Evolutionary conservation across 2,113 vertebrate genomes (phyloP).

Genomic region (Silurus glanis): DNA sequence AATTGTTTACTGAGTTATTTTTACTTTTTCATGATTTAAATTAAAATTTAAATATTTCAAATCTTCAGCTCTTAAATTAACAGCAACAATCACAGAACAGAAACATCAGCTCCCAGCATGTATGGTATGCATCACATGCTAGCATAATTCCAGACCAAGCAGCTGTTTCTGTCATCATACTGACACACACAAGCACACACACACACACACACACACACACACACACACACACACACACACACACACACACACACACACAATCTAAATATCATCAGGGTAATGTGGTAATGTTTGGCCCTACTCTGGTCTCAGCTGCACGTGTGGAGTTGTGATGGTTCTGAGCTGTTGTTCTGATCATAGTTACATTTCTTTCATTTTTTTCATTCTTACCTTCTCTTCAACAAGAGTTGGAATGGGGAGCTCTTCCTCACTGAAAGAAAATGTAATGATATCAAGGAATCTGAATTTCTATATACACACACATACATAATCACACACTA

Average conservation of each 20-base stretch:
- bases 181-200: conserved; percentile 5
- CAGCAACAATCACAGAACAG: conserved; percentile 10
- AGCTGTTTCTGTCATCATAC: conserved; percentile 37
- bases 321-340: background rate
- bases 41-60: background rate
- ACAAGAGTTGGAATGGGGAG: conserved; percentile 78
- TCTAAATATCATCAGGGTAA: conserved; percentile 11
- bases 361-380: background rate
- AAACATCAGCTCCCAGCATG: conserved; percentile 26
- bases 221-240: background rate
- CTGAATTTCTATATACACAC: background rate
- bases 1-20: background rate
- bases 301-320: background rate
- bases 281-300: background rate
- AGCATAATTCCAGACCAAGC: conserved; percentile 27
- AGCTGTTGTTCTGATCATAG: background rate
- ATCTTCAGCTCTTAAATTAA: background rate
- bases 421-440: conserved; percentile 78
- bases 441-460: background rate
- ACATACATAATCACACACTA: too few relatives aligned
- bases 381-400: conserved; percentile 84
- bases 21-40: background rate
- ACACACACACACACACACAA: background rate
- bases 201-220: conserved; percentile 7
- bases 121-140: conserved; percentile 24